Conservation (phyloP, 2,113 vertebrate genomes). For the Coracopsis vasa region DNA sequence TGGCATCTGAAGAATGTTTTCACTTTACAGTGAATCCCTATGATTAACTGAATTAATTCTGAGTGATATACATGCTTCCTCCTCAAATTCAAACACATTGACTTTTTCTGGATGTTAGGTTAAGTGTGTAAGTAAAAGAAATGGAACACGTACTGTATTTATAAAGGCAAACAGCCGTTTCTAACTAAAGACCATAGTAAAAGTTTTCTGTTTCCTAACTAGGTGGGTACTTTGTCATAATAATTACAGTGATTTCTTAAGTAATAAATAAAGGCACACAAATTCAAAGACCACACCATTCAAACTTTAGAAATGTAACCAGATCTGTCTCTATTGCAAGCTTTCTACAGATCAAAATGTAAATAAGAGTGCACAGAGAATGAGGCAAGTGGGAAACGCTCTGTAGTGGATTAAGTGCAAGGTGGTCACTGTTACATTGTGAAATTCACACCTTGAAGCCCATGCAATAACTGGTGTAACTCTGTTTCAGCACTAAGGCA, state of each 20-base stretch:
- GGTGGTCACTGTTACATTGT: accelerated
- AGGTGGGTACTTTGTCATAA: background rate
- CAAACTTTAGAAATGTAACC: background rate
- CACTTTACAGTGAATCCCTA: background rate
- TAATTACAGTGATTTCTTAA: accelerated
- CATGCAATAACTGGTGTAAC: background rate
- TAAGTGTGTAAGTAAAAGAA: background rate
- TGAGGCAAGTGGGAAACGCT: background rate
- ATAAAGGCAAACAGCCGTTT: background rate
- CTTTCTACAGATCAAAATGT: background rate
- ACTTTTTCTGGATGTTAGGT: background rate
- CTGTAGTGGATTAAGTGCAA: accelerated
- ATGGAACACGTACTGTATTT: background rate
- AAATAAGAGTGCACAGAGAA: background rate
- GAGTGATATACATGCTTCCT: background rate
- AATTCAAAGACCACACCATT: background rate
- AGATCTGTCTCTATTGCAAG: background rate
- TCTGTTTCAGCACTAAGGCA: background rate
- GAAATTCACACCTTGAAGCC: background rate
- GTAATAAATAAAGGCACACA: background rate
- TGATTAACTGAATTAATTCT: background rate
- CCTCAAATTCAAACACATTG: background rate
- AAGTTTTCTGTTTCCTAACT: background rate
- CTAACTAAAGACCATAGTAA: background rate
- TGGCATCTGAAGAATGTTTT: background rate